Base-by-base conservation (phyloP, 2,113 vertebrate genomes). In the Entelurus aequoreus region DNA sequence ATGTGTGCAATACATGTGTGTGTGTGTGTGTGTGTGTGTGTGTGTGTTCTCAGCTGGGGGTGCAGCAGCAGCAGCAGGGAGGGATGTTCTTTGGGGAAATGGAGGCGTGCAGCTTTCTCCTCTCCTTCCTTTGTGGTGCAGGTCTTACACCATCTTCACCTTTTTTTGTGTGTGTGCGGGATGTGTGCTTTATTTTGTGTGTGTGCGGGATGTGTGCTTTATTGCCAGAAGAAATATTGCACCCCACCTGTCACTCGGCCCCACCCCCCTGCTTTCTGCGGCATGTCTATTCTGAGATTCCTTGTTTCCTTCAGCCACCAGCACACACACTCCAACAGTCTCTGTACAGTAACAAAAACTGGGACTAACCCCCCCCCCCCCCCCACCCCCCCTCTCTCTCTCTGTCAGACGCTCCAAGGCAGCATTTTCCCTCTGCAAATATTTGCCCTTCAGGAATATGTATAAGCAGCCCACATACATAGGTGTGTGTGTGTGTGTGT, bases 61-160 rank as follows among this genome's bases (percentile, higher is more conserved):
- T 46, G 82, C 75, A 85, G 83, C 76, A 85, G 79, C 77, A 84
- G 83, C 76, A 84, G 79, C 76, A 80, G 78, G 83, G 74, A 82
- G 78, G 78, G 81, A 81, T 81, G 84, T 84, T 87, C 83, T 87
- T 85, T 81, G 79, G 82, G 83, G 83, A 87, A 86, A 87, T 84
- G 78, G 81, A 82, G 80, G 71, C 74, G 74, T 75, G 77, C 82
- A 84, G 84, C 82, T 83, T 84, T 83, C 79, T 86, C 69, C 54
- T 83, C 65, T 85, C 78, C 73, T 53, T 60, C 65, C 68, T 77
- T 79, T 83, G 60, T 57, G 55, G 38, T n/a, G 16, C 28, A 28
- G 28, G 3, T 81, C 64, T n/a, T 8, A 37, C 54, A n/a, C 12
- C n/a, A 55, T 51, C 60, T 50, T 63, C 60, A 48, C 21, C 6